Conservation (phyloP, 2,888 invertebrate species). For the Calameuta idolon region DNA sequence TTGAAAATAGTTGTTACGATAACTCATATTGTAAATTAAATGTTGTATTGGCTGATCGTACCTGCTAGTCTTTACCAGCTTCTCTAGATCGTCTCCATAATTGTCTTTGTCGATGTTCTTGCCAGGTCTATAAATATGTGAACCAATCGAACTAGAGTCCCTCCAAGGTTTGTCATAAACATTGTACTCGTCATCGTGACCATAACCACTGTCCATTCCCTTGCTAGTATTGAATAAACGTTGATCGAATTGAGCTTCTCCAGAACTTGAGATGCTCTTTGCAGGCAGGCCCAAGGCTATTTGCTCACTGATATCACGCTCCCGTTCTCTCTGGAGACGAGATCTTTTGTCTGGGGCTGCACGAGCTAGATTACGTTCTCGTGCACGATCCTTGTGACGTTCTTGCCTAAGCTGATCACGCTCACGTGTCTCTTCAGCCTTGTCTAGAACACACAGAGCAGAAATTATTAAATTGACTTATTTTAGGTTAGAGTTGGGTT, state of each 20-base stretch:
- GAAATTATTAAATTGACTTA: conserved; percentile 13
- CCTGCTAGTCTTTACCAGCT: conserved; percentile 88
- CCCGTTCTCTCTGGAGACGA: conserved; percentile 88
- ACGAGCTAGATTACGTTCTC: conserved; percentile 92
- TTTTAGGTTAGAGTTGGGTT: conserved; percentile 20
- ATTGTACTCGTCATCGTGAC: conserved; percentile 96
- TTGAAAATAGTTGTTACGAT: conserved; percentile 8
- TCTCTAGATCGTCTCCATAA: conserved; percentile 91
- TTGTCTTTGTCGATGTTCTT: conserved; percentile 90
- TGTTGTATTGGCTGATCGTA: conserved; percentile 46
- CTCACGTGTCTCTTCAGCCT: conserved; percentile 82
- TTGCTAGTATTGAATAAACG: conserved; percentile 93
- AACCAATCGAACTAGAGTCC: conserved; percentile 84
- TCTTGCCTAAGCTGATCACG: conserved; percentile 90
- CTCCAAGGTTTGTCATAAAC: conserved; percentile 99
- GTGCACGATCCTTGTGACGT: conserved; percentile 89
- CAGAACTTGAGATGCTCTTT: conserved; percentile 73
- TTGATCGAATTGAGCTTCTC: conserved; percentile 93
- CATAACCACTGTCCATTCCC: conserved; percentile 95
- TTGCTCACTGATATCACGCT: conserved; percentile 98
- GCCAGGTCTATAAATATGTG: conserved; percentile 90
- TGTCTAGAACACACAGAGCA: conserved; percentile 51
- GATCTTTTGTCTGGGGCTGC: conserved; percentile 95
- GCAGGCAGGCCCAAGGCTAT: conserved; percentile 97
- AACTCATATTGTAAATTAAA: conserved; percentile 10